Evolutionary conservation across 2,113 vertebrate genomes (phyloP).

Genomic region (Phalacrocorax brasilianus): DNA sequence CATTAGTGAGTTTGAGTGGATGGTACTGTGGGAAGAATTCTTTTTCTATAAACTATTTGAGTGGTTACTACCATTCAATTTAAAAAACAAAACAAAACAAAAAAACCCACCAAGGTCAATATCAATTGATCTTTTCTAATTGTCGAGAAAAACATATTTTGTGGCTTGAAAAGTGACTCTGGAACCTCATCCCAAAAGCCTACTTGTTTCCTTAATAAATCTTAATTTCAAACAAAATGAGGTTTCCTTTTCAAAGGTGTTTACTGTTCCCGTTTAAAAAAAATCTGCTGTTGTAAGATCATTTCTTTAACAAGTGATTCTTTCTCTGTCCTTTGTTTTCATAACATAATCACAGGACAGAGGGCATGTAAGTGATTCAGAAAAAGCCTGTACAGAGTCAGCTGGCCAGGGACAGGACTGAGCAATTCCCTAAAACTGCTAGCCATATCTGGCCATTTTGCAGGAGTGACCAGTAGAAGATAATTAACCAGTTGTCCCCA

Average conservation of each 20-base stretch:
- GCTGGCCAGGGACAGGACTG: background rate
- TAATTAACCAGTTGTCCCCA: background rate
- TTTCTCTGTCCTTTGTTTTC: background rate
- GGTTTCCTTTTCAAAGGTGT: background rate
- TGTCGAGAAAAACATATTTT: background rate
- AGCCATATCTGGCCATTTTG: background rate
- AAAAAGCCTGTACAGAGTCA: background rate
- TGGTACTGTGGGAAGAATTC: background rate
- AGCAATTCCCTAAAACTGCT: background rate
- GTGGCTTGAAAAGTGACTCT: background rate
- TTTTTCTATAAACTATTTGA: background rate
- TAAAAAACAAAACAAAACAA: background rate
- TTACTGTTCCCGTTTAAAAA: background rate
- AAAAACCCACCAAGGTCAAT: accelerated
- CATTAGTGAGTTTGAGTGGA: background rate
- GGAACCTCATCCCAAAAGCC: background rate
- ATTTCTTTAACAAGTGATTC: background rate
- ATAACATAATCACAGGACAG: accelerated
- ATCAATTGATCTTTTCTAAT: background rate
- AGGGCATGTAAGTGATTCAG: background rate
- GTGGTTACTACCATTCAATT: background rate
- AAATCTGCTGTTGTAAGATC: background rate
- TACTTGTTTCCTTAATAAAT: background rate
- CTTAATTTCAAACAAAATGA: background rate
- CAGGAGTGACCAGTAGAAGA: background rate